Conservation (phyloP, 2,888 invertebrate genomes). For the Torymus aiolomorphi region DNA sequence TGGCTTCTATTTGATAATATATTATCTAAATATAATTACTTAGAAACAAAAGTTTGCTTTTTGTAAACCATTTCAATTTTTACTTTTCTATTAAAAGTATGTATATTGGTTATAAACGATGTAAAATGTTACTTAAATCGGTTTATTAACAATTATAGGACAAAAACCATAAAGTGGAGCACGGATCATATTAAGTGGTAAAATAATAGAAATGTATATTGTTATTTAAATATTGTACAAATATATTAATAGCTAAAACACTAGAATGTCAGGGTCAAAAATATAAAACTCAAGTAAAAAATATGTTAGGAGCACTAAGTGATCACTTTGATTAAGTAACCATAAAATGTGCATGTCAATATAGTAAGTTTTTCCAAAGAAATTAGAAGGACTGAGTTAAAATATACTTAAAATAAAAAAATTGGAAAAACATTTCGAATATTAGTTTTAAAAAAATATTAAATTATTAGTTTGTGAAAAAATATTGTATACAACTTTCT, state of each 20-base stretch:
- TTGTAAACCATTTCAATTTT: too few relatives aligned
- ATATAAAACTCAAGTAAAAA: constrained; percentile 32
- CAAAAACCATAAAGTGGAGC: constrained; percentile 90
- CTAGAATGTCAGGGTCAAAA: constrained; percentile 38
- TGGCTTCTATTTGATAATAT: too few relatives aligned
- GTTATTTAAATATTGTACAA: constrained; percentile 49
- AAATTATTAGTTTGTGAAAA: too few relatives aligned
- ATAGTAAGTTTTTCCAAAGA: constrained; percentile 26
- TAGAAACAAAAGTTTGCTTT: too few relatives aligned
- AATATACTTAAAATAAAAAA: not conserved
- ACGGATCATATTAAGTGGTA: constrained; percentile 89
- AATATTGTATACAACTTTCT: too few relatives aligned
- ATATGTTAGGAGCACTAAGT: constrained; percentile 22
- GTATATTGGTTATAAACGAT: constrained; percentile 10
- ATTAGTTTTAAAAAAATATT: too few relatives aligned
- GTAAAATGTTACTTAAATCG: constrained; percentile 43
- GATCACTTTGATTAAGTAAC: constrained; percentile 22
- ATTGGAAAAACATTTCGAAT: too few relatives aligned
- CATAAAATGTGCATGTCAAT: constrained; percentile 34
- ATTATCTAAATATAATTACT: too few relatives aligned
- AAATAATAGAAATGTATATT: constrained; percentile 67
- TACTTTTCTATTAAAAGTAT: too few relatives aligned
- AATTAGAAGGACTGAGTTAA: not conserved
- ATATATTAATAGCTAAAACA: constrained; percentile 38
- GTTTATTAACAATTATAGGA: constrained; percentile 81